Evolutionary conservation across 1,140 invertebrate genomes (phyloP), one percentile per base, ranked within the genome.

Genomic region (Pygmarrhopalites habei): DNA sequence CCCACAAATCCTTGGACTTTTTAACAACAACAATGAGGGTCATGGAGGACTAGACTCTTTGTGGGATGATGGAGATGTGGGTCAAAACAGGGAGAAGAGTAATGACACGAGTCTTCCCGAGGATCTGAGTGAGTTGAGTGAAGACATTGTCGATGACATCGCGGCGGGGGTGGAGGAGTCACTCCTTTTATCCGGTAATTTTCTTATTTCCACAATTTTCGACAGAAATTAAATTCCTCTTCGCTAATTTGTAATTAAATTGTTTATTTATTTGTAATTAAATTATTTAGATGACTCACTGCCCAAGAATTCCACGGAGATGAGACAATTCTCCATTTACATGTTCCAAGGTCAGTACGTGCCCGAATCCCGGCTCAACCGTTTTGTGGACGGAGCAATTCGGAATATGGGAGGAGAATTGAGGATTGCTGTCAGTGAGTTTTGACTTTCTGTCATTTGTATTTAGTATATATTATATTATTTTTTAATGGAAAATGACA

Each of bases 301-400:
- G n/a, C n/a, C n/a, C n/a, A n/a, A n/a, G 62, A 65, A 29, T 19
- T 21, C 10, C 1, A 43, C 15, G 15, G 59, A 65, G 52, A 66
- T 23, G 19, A 46, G 68, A 4, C 65, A 66, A 41, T 52, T 69
- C n/a, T 14, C 64, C 1, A 56, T 70, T 25, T 69, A 72, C 61
- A 26, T 72, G 32, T 72, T 70, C 35, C 70, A 72, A 63, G 70
- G 70, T 19, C 65, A 68, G 41, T 72, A 72, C 57, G 17, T 66
- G 7, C 51, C 67, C 39, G 70, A 72, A 41, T 68, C 70, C 0
- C 19, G 70, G 21, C 64, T 72, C 29, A 70, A 72, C 49, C 49
- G 61, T 5, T 72, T 70, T 56, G 66, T 72, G 15, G 70, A 72
- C 28, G 70, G 70, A 41, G 68, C 65, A 4, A 43, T 72, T 23